Evolutionary conservation across 2,797 vertebrate species (phyloP).

Genomic region (Aulostomus chinensis): DNA sequence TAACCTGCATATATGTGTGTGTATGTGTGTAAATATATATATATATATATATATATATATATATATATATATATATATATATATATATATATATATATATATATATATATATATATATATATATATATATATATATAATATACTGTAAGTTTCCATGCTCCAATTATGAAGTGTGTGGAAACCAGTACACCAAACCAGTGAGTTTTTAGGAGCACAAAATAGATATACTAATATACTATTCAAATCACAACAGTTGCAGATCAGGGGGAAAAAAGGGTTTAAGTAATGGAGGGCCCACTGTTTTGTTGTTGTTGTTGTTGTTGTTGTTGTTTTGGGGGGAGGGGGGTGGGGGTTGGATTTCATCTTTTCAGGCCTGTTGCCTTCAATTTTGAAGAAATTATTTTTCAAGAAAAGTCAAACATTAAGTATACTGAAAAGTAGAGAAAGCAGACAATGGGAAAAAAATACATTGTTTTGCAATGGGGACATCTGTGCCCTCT

Average conservation of each 20-base stretch:
- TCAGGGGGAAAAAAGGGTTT: constrained; percentile 24
- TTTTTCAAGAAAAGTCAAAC: too few relatives aligned
- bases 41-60: too few relatives aligned
- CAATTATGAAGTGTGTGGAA: constrained; percentile 9
- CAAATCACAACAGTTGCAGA: constrained; percentile 2
- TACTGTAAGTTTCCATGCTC: constrained; percentile 12
- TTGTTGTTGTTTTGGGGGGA: too few relatives aligned
- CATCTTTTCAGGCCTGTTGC: constrained; percentile 13
- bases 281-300: not conserved
- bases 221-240: constrained; percentile 30
- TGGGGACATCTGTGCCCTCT: constrained; percentile 1
- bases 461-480: too few relatives aligned
- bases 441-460: not conserved
- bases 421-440: too few relatives aligned
- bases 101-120: too few relatives aligned
- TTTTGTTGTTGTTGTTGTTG: constrained; percentile 3
- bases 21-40: too few relatives aligned
- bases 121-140: too few relatives aligned
- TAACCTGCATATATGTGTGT: constrained; percentile 8
- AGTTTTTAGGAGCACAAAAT: constrained; percentile 12
- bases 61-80: too few relatives aligned
- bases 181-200: constrained; percentile 13
- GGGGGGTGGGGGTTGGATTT: too few relatives aligned
- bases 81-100: too few relatives aligned
- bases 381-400: too few relatives aligned